These are phyloP conservation scores for Erebia palarica DNA, from an alignment of 2,888 invertebrate genomes.

Conservation along the genomic window DNA sequence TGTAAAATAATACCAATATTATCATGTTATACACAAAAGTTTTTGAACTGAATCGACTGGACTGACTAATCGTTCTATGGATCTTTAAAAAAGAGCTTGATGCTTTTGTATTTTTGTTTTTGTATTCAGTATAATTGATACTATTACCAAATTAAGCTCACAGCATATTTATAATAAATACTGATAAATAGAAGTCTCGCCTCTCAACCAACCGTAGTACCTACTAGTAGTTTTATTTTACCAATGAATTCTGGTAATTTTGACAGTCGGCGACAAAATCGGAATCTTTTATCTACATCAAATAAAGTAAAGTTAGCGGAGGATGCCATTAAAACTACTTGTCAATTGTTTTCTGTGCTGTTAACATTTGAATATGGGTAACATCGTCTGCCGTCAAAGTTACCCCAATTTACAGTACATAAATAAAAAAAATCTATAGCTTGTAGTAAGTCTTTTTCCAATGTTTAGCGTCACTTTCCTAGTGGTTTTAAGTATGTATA, in stretches of 20 bases:
- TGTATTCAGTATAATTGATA: background rate
- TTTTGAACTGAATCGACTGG: too few species aligned
- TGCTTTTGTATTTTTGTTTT: background rate
- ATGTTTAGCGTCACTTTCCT: conserved; percentile 53
- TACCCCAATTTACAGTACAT: background rate
- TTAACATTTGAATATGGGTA: too few species aligned
- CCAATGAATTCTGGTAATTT: background rate
- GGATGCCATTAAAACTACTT: background rate
- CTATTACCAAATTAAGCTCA: background rate
- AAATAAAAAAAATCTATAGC: conserved; percentile 8
- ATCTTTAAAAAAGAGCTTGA: background rate
- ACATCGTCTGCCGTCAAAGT: background rate
- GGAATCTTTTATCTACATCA: too few species aligned
- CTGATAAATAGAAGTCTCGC: background rate
- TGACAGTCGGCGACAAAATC: background rate
- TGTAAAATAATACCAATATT: background rate
- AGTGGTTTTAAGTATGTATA: conserved; percentile 44
- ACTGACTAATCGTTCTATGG: too few species aligned
- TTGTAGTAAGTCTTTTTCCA: conserved; percentile 40
- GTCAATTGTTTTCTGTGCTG: background rate
- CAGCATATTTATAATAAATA: background rate
- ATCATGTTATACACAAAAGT: background rate
- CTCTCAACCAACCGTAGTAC: background rate
- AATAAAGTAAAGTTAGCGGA: background rate
- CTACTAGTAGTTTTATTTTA: background rate